Conservation (phyloP, 2,888 invertebrate genomes). For the Drosophila suboccidentalis region DNA sequence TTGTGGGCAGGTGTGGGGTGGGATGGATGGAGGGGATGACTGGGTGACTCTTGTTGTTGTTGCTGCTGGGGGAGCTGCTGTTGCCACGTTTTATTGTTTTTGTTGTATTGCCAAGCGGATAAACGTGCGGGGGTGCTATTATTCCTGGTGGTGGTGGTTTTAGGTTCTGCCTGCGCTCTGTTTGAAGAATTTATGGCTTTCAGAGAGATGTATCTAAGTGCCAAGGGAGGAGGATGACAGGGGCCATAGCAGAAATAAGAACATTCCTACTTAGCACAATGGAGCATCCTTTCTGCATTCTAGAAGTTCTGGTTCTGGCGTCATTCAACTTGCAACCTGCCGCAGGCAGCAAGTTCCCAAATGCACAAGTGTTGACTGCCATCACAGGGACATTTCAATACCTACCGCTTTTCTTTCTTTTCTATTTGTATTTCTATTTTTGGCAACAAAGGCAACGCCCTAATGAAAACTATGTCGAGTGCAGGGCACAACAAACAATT, state of each 20-base stretch:
- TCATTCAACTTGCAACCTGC: slow-evolving; percentile 56
- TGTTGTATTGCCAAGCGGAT: slow-evolving; percentile 76
- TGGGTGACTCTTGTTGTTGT: slow-evolving; percentile 8
- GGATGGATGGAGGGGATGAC: neutral
- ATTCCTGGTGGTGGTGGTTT: slow-evolving; percentile 45
- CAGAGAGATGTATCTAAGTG: slow-evolving; percentile 80
- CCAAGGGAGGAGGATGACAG: slow-evolving; percentile 6
- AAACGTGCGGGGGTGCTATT: slow-evolving; percentile 18
- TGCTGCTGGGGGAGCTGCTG: slow-evolving; percentile 23
- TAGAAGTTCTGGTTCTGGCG: slow-evolving; percentile 14
- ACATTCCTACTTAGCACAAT: slow-evolving; percentile 33
- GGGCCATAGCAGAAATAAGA: neutral
- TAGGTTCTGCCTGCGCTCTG: slow-evolving; percentile 69
- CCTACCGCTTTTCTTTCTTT: slow-evolving; percentile 14
- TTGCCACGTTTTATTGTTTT: slow-evolving; percentile 78
- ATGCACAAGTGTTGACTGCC: slow-evolving; percentile 64
- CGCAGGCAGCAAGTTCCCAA: slow-evolving; percentile 6
- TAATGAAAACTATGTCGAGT: slow-evolving; percentile 73
- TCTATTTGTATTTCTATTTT: slow-evolving; percentile 6
- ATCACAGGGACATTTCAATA: slow-evolving; percentile 49
- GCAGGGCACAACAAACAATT: slow-evolving; percentile 46
- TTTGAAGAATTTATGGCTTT: slow-evolving; percentile 82
- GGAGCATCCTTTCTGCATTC: slow-evolving; percentile 9
- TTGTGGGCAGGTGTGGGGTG: slow-evolving; percentile 66
- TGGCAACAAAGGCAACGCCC: slow-evolving; percentile 37